Base-by-base conservation (phyloP, 2,797 vertebrate species). In the Pagetopsis macropterus region DNA sequence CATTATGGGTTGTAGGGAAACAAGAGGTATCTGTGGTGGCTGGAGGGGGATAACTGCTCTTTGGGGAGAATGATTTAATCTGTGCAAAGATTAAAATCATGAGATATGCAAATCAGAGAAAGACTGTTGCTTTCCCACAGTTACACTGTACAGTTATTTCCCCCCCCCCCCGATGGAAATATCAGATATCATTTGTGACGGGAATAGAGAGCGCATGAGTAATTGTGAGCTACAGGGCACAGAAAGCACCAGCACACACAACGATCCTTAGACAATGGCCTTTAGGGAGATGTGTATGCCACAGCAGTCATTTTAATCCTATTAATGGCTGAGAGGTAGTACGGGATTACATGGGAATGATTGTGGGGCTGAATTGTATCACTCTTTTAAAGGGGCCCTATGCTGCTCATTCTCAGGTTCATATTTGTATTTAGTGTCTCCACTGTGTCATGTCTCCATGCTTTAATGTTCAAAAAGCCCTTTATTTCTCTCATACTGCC, bases 111-210 rank as follows among this genome's bases (percentile, higher is more conserved):
- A 56, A 33, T 68, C 1, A 59, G 9, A 51, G 27, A 41, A 51
- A 57, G 52, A 37, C 7, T 65, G 13, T 12, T n/a, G 11, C 23
- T 49, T 5, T 14, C 44, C 27, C 16, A 48, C 58, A 51, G 51
- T 67, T 46, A 10, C 21, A 21, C 21, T 21, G 21, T 21, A 21
- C 8, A 16, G 33, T 9, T 56, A 13, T 19, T 67, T 56, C 65
- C 62, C 40, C n/a, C n/a, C n/a, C n/a, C n/a, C 44, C 13, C 63
- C 70, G 31, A 19, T 1, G 54, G 64, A 84, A 86, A 85, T 63
- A 79, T 88, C 72, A 75, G 70, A 69, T 82, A 68, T 71, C 79
- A 70, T 66, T 50, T 76, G 81, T 80, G 67, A 78, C 72, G 69
- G 59, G 66, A 45, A 56, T 74, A 57, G 43, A 70, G 54, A 57